Conservation (phyloP, 2,797 vertebrate species). For the Psittacula echo region DNA sequence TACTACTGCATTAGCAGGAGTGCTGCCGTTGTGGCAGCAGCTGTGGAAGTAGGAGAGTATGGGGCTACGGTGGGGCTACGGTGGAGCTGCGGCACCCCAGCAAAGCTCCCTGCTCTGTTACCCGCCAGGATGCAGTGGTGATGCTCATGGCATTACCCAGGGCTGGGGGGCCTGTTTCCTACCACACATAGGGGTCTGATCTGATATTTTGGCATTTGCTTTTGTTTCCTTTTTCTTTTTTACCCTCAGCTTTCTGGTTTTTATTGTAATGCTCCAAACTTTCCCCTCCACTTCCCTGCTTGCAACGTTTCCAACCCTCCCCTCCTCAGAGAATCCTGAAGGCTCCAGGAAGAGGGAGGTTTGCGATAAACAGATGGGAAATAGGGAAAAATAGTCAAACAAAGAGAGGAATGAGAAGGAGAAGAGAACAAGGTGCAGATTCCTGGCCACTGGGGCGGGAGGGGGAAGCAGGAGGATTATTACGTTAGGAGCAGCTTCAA, state of each 20-base stretch:
- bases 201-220: not conserved
- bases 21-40: fast-evolving
- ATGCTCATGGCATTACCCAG: not conserved
- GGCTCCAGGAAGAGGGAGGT: constrained; percentile 68
- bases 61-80: not conserved
- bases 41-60: not conserved
- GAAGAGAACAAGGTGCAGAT: constrained; percentile 73
- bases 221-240: not conserved
- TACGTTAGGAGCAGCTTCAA: constrained; percentile 75
- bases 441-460: constrained; percentile 51
- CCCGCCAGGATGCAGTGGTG: not conserved
- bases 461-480: constrained; percentile 54
- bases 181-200: not conserved
- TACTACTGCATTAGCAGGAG: not conserved
- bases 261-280: constrained; percentile 42
- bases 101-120: not conserved
- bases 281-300: constrained; percentile 51
- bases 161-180: not conserved
- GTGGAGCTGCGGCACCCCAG: not conserved
- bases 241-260: not conserved
- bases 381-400: constrained; percentile 71
- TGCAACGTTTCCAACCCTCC: constrained; percentile 52
- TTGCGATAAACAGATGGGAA: constrained; percentile 75
- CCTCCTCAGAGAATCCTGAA: constrained; percentile 56
- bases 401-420: constrained; percentile 66